Base-by-base conservation (phyloP, 2,797 vertebrate species). In the Zalophus californianus region DNA sequence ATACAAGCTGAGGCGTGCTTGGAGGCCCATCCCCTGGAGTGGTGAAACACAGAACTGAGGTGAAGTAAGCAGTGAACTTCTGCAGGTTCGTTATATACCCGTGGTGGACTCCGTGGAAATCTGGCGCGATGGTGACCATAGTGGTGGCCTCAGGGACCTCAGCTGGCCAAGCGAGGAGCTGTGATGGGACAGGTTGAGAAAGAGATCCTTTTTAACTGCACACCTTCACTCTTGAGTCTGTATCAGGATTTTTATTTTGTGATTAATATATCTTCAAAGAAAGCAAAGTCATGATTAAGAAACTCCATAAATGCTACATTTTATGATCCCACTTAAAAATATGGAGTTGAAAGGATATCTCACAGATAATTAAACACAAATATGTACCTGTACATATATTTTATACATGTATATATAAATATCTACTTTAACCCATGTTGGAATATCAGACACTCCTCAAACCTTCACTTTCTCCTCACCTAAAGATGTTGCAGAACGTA, bases 41-140 rank as follows among this genome's bases (percentile, higher is more conserved):
- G 50, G 99, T 99, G 98, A 99, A 99, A 92, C 99, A 99, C 88
- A 99, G 99, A 41, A 99, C 99, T 0, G 99, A 99, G 0, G 99
- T 98, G 13, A 99, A 99, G 98, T 99, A 99, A 84, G 98, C 97
- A 12, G 99, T 99, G 97, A 99, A 99, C 94, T 99, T 99, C 98
- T 97, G 99, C 97, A 99, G 98, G 94, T 99, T 99, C 1, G 98
- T 99, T 97, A 99, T 99, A 92, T 99, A 98, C n/a, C 99, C 99
- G 0, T 99, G 99, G 97, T 99, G 99, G 32, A 99, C 99, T 0
- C 99, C 99, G 0, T 99, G 99, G 98, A 99, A 99, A 98, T 99
- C 99, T 0, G 99, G 99, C 5, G 99, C 99, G 20, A 99, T 99
- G 96, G 99, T 99, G 97, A 99, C 99, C 5, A 99, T 27, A 0